Percentiles rank a stretch among this genome's conserved stretches.
Conservation (phyloP, 1,140 invertebrate genomes). For the Pogonognathellus flavescens region DNA sequence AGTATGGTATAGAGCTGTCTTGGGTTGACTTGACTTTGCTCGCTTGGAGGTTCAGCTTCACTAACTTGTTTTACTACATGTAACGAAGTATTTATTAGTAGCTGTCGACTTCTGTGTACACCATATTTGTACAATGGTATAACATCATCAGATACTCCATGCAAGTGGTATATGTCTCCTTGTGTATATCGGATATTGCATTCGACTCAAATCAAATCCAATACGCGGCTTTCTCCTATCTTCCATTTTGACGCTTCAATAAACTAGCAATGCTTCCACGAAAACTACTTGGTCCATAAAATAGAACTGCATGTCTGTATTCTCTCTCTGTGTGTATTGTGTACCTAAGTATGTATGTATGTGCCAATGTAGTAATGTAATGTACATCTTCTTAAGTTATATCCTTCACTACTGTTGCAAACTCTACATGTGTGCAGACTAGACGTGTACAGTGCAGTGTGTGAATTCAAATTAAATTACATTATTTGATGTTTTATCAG, state of each 20-base stretch:
- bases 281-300: constrained; percentile 14
- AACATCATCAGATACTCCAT: not conserved
- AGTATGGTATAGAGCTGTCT: constrained; percentile 16
- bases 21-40: constrained; percentile 22
- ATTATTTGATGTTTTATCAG: no score
- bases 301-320: not conserved
- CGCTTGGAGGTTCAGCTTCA: constrained; percentile 36
- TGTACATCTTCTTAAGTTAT: no score
- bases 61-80: constrained; percentile 21
- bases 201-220: constrained; percentile 35
- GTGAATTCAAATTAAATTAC: no score
- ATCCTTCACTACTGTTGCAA: no score
- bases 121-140: not conserved
- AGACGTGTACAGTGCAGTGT: no score
- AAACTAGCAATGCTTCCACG: constrained; percentile 21
- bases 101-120: not conserved
- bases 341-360: no score
- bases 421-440: no score
- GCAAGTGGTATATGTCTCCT: not conserved
- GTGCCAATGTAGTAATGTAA: no score
- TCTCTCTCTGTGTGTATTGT: no score
- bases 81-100: constrained; percentile 28
- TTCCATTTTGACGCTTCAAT: constrained; percentile 37
- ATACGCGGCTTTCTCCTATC: constrained; percentile 29
- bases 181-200: constrained; percentile 39